Percentiles rank a stretch among this genome's conserved stretches.
These are phyloP conservation scores for Laothoe populi DNA, from an alignment of 2,888 invertebrate genomes.

Conservation along the genomic window DNA sequence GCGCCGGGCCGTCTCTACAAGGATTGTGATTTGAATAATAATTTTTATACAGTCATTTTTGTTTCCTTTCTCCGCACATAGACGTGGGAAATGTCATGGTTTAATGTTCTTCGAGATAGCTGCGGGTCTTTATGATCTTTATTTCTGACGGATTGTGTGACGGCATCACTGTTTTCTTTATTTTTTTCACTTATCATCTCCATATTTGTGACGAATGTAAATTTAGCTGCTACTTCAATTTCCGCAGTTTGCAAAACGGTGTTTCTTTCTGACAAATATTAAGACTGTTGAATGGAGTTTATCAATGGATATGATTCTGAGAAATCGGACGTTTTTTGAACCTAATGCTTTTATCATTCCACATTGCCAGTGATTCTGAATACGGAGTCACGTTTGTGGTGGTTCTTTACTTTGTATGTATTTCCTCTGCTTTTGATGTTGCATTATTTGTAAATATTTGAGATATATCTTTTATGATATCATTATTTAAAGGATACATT, in stretches of 20 bases:
- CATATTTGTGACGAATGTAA: background rate
- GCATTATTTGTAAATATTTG: background rate
- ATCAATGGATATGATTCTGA: slow-evolving; percentile 1
- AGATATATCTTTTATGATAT: background rate
- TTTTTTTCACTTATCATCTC: slow-evolving; percentile 7
- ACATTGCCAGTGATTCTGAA: background rate
- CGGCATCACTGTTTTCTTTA: slow-evolving; percentile 38
- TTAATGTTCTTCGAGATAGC: slow-evolving; percentile 70
- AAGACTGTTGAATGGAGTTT: background rate
- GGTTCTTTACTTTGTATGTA: background rate
- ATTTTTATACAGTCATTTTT: slow-evolving; percentile 78
- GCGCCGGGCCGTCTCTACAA: slow-evolving; percentile 65
- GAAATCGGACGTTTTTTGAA: background rate
- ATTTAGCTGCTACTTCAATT: slow-evolving; percentile 9
- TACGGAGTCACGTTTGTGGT: background rate
- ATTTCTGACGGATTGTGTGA: slow-evolving; percentile 46
- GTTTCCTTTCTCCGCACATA: slow-evolving; percentile 76
- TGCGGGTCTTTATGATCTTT: slow-evolving; percentile 52
- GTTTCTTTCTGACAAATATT: background rate
- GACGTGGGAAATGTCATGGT: slow-evolving; percentile 79
- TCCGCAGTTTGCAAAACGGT: background rate
- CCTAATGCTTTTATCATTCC: background rate
- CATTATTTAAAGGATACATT: background rate
- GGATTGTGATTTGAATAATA: slow-evolving; percentile 83
- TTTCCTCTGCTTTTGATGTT: background rate